Base-by-base conservation (phyloP, 1,140 invertebrate species). In the Saxidomus purpurata region DNA sequence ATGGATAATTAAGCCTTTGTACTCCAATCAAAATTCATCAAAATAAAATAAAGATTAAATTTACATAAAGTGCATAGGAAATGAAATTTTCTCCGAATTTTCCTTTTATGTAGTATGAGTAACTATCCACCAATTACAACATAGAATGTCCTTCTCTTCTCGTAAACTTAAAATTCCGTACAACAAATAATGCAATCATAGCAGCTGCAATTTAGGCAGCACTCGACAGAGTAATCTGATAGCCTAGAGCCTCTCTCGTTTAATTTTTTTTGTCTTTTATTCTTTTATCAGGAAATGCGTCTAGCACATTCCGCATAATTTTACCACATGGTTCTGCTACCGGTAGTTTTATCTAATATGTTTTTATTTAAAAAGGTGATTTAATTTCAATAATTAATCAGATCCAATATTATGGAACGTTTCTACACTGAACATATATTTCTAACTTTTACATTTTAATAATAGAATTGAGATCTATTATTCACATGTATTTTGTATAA, bases 21-120 rank as follows among this genome's bases (percentile, higher is more conserved):
- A 38, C 31, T 19, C 34, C 17, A 17, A 71, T 17, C 34, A 38
- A 19, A 34, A 19, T 36, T 34, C 9, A 40, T 17, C 67, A 19
- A 22, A 15, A 71, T 28, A 38, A 71, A 71, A 13, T 19, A 71
- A 36, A 40, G 34, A 25, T 71, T 71, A 4, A 19, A 28, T 40
- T 71, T 2, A 36, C 34, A 38, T 28, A 71, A 71, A 71, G 67
- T 40, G 36, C 34, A 71, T 71, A 17, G 67, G 34, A 71, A 71
- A 71, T 71, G 67, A 71, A 40, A 71, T 36, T 38, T 71, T 15
- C 67, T 36, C 34, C 36, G 31, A 71, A 13, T 28, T 71, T 71
- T 22, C 15, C 25, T 15, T 19, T 71, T 15, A 17, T 38, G 36
- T 71, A 15, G 38, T 71, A 34, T 19, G 34, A 15, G 22, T 71